A percentile compares a stretch with the other conserved stretches of the same genome.
Evolutionary conservation across 2,113 vertebrate species (phyloP).

Genomic region (Tinamus guttatus): DNA sequence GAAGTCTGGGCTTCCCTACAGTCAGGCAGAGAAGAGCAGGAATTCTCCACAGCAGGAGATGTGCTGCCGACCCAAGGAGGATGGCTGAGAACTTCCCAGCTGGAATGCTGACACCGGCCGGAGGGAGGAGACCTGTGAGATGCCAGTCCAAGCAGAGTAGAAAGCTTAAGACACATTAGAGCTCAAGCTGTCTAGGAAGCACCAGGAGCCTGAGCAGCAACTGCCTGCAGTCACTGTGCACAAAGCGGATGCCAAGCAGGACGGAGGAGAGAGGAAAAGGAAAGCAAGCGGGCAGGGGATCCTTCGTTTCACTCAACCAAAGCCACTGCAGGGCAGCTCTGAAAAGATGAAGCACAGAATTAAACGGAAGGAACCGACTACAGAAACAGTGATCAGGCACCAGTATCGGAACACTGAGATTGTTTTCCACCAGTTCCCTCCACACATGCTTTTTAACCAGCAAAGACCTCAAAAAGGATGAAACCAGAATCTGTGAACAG

Average conservation of each 20-base stretch:
- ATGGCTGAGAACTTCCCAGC: background rate
- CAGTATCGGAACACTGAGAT: background rate
- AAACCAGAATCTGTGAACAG: background rate
- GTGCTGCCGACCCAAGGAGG: background rate
- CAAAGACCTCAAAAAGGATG: background rate
- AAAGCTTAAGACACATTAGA: background rate
- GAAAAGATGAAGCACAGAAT: background rate
- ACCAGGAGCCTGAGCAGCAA: background rate
- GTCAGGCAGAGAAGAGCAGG: background rate
- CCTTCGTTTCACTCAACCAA: constrained; percentile 17
- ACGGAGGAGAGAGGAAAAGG: background rate
- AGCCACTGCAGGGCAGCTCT: background rate
- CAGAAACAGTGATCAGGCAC: background rate
- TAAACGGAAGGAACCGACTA: background rate
- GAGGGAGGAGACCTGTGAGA: background rate
- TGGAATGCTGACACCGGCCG: background rate
- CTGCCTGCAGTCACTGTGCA: fast-evolving
- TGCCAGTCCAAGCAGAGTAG: background rate
- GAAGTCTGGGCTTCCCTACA: background rate
- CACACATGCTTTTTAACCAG: background rate
- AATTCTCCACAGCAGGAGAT: background rate
- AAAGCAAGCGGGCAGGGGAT: background rate
- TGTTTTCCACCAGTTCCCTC: background rate
- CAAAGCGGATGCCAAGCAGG: background rate
- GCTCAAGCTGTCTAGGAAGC: background rate